Evolutionary conservation across 2,888 invertebrate genomes (phyloP).

Genomic region (Leptogaster cylindrica): DNA sequence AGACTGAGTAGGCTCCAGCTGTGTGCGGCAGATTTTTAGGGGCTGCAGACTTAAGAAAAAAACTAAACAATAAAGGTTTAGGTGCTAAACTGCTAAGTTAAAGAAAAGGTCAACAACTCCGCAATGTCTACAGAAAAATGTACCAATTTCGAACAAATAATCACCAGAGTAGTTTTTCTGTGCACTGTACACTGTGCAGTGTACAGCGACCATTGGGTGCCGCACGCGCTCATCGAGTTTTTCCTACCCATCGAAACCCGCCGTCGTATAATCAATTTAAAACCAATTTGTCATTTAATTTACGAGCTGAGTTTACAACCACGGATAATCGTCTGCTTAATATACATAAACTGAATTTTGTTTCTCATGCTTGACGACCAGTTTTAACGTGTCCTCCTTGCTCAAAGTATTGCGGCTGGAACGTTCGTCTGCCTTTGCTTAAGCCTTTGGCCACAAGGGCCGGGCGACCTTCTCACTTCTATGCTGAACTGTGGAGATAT

Average conservation of each 20-base stretch:
- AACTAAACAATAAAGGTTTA: too few relatives aligned
- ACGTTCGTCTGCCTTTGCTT: constrained; percentile 16
- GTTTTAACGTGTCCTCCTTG: constrained; percentile 8
- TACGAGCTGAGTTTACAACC: constrained; percentile 50
- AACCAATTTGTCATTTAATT: constrained; percentile 53
- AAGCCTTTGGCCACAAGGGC: constrained; percentile 34
- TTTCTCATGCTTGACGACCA: constrained; percentile 5
- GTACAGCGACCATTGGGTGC: constrained; percentile 15
- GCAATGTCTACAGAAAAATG: too few relatives aligned
- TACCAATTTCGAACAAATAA: too few relatives aligned
- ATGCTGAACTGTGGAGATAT: constrained; percentile 15
- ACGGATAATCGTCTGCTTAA: constrained; percentile 46
- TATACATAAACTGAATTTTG: constrained; percentile 40
- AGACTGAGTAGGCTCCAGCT: too few relatives aligned
- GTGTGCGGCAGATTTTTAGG: too few relatives aligned
- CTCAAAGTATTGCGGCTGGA: neutral
- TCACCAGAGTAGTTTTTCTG: too few relatives aligned
- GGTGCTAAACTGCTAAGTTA: too few relatives aligned
- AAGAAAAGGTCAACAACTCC: too few relatives aligned
- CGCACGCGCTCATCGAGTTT: constrained; percentile 26
- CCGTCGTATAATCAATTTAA: constrained; percentile 51
- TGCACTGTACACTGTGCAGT: neutral
- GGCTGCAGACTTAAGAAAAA: too few relatives aligned
- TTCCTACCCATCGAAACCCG: constrained; percentile 46
- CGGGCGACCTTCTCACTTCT: constrained; percentile 24